Percentiles rank a stretch among this genome's conserved stretches.
Conservation (phyloP, 2,888 invertebrate species). For the Beris chalybata region DNA sequence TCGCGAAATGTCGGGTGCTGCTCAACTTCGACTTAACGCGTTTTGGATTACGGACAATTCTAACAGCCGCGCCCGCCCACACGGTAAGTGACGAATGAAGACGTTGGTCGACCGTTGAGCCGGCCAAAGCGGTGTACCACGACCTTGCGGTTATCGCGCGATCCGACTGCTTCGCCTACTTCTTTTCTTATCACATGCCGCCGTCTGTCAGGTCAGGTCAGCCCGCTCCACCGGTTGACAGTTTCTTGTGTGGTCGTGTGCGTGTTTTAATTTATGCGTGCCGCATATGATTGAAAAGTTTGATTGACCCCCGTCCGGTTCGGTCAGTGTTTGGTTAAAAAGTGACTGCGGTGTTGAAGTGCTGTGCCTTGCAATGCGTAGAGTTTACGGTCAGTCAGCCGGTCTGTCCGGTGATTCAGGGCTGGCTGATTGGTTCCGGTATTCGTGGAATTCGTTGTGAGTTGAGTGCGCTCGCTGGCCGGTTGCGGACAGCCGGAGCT, state of each 20-base stretch:
- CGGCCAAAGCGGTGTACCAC: background rate
- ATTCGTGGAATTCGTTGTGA: constrained; percentile 9
- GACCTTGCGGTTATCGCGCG: no score
- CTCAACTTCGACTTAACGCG: constrained; percentile 65
- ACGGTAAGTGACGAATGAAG: constrained; percentile 38
- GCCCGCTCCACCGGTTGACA: no score
- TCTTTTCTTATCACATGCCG: no score
- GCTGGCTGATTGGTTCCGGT: constrained; percentile 1
- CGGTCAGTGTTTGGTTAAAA: no score
- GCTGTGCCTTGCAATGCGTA: background rate
- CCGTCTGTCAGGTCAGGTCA: no score
- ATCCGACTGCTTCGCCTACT: no score
- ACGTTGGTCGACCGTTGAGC: background rate
- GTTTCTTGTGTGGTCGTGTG: constrained; percentile 7
- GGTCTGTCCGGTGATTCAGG: background rate
- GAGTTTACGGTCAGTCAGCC: background rate
- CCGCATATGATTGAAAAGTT: constrained; percentile 5
- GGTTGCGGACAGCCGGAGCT: no score
- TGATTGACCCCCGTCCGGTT: background rate
- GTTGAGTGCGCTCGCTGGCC: background rate
- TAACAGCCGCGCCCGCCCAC: constrained; percentile 46
- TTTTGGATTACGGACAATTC: constrained; percentile 49
- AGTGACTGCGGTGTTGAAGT: background rate
- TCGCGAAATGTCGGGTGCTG: constrained; percentile 64
- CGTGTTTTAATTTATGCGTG: constrained; percentile 25